Percentiles rank a stretch among this genome's conserved stretches.
phyloP scores from a whole-genome alignment of 2,113 vertebrate species.

The Grammomys surdaster region DNA sequence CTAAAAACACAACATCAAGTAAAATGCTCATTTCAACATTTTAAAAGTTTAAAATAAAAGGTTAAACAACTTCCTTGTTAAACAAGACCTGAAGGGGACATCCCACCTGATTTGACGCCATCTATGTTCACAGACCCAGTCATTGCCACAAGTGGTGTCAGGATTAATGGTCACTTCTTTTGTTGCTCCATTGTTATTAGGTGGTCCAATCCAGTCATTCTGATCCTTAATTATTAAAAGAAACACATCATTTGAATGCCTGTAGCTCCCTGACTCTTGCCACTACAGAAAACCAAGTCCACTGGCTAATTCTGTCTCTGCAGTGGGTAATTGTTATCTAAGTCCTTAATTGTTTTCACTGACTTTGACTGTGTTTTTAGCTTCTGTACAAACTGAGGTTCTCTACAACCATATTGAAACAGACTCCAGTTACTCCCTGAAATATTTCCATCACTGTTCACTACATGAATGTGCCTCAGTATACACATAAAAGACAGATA shows the following conservation, averaged over 20 bases:
- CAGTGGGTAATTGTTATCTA: neutral
- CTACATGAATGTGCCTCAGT: neutral
- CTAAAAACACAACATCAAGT: conserved; percentile 82
- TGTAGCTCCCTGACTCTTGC: neutral
- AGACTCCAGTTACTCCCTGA: neutral
- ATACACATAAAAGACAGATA: too few relatives aligned
- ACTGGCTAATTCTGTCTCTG: too few relatives aligned
- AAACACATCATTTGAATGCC: neutral
- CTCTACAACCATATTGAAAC: neutral
- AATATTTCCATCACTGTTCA: neutral
- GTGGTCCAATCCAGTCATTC: conserved; percentile 96
- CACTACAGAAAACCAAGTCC: neutral
- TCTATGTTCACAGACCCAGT: conserved; percentile 97
- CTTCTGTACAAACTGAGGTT: neutral
- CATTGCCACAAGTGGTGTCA: conserved; percentile 94
- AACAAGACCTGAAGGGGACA: neutral
- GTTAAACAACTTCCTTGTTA: neutral
- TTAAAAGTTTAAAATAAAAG: neutral
- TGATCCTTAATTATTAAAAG: conserved; percentile 87
- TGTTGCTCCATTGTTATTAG: conserved; percentile 89
- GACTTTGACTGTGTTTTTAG: neutral
- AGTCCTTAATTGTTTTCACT: too few relatives aligned
- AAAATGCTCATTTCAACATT: too few relatives aligned
- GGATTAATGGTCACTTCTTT: conserved; percentile 93
- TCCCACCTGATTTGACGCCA: conserved; percentile 95